Evolutionary conservation across 1,140 invertebrate species (phyloP).

Genomic region (Mylabris phalerata): DNA sequence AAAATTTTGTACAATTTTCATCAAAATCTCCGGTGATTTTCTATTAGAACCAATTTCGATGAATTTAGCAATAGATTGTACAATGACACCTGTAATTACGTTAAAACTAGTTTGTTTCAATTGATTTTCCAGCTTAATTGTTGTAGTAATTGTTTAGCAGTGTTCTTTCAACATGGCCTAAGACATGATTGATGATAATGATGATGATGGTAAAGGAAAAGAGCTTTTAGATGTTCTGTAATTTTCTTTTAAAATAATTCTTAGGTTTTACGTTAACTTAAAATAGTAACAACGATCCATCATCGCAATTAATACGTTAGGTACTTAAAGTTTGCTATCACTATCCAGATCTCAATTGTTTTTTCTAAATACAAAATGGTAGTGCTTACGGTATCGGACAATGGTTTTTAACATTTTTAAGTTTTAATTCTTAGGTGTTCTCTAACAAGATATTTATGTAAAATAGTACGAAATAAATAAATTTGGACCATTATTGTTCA

Average conservation of each 20-base stretch:
- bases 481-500: slow-evolving; percentile 26
- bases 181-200: slow-evolving; percentile 15
- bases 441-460: slow-evolving; percentile 38
- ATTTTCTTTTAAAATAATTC: not conserved
- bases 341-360: slow-evolving; percentile 33
- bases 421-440: slow-evolving; percentile 33
- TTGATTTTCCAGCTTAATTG: slow-evolving; percentile 15
- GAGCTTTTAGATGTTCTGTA: not conserved
- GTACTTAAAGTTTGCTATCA: slow-evolving; percentile 27
- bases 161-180: slow-evolving; percentile 16
- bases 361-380: slow-evolving; percentile 12
- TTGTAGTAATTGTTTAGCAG: slow-evolving; percentile 20
- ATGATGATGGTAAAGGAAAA: not conserved
- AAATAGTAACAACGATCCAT: slow-evolving; percentile 1
- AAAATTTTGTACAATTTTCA: slow-evolving; percentile 10
- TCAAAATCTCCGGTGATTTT: not conserved
- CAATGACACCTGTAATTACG: slow-evolving; percentile 6
- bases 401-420: slow-evolving; percentile 35
- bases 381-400: slow-evolving; percentile 37
- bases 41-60: not conserved
- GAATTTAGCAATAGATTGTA: slow-evolving; percentile 8
- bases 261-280: not conserved
- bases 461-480: slow-evolving; percentile 36
- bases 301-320: slow-evolving; percentile 22
- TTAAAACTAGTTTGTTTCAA: not conserved